Conservation (phyloP, 2,888 invertebrate genomes). For the Aproaerema taeniolella region DNA sequence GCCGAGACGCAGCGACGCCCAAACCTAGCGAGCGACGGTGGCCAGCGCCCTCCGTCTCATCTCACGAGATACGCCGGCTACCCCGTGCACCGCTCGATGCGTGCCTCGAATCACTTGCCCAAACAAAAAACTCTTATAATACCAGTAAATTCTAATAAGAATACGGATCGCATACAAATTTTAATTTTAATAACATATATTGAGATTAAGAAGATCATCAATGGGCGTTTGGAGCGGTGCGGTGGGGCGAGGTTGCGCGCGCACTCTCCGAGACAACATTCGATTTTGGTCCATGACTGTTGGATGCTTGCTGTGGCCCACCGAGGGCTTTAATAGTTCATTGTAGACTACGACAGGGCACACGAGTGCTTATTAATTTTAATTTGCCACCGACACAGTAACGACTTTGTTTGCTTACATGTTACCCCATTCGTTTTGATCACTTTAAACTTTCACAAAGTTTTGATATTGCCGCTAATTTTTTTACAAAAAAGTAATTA, state of each 20-base stretch:
- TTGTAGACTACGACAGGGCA: conserved; percentile 54
- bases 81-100: conserved; percentile 1
- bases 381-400: conserved; percentile 14
- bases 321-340: conserved; percentile 72
- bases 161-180: conserved; percentile 36
- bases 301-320: conserved; percentile 71
- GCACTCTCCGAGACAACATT: conserved; percentile 70
- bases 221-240: conserved; percentile 66
- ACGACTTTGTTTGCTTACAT: too few species aligned
- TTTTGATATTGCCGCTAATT: too few species aligned
- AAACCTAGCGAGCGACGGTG: conserved; percentile 60
- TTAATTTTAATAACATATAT: conserved; percentile 53
- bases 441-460: too few species aligned
- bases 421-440: too few species aligned
- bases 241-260: conserved; percentile 62
- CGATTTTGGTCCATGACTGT: conserved; percentile 78
- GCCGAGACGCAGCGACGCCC: conserved; percentile 76
- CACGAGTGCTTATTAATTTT: conserved; percentile 41
- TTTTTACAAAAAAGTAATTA: too few species aligned
- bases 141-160: too few species aligned
- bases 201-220: conserved; percentile 72
- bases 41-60: conserved; percentile 54
- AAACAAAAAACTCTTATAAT: not conserved
- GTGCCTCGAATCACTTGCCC: not conserved
- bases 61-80: conserved; percentile 19